Conservation (phyloP, 2,888 invertebrate species). For the Mythimna ferrago region DNA sequence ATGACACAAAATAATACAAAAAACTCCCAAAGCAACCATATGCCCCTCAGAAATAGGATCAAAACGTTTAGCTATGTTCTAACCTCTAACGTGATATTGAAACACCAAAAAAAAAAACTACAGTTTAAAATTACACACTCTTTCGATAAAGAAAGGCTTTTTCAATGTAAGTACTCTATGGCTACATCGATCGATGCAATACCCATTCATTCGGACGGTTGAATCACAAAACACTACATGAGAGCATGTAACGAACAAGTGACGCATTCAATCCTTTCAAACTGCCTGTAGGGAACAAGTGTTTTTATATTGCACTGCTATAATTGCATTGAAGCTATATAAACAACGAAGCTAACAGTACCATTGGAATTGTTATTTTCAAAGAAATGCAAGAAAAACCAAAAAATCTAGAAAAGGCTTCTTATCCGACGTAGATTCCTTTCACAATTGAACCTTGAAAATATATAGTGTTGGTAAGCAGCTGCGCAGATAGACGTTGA, state of each 20-base stretch:
- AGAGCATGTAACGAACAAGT: slow-evolving; percentile 75
- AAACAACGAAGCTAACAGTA: slow-evolving; percentile 29
- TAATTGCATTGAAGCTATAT: slow-evolving; percentile 26
- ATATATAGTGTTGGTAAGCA: slow-evolving; percentile 76
- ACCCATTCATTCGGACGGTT: slow-evolving; percentile 73
- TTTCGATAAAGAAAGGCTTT: slow-evolving; percentile 16
- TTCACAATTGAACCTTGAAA: slow-evolving; percentile 85
- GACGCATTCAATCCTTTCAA: slow-evolving; percentile 74
- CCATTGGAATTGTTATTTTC: not conserved
- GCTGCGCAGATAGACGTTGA: slow-evolving; percentile 71
- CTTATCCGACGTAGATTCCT: slow-evolving; percentile 71
- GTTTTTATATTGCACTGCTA: slow-evolving; percentile 9
- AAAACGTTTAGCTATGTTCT: not conserved
- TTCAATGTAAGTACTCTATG: slow-evolving; percentile 20
- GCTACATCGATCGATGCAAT: slow-evolving; percentile 59
- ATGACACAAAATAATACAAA: slow-evolving; percentile 33
- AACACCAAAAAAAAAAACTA: not conserved
- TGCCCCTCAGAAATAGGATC: slow-evolving; percentile 6
- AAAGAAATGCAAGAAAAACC: slow-evolving; percentile 29
- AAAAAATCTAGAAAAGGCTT: slow-evolving; percentile 51
- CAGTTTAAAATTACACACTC: slow-evolving; percentile 16
- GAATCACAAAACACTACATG: slow-evolving; percentile 80
- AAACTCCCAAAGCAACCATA: slow-evolving; percentile 8
- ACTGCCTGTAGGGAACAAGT: slow-evolving; percentile 27
- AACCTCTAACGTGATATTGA: not conserved